Base-by-base conservation (phyloP, 2,113 vertebrate genomes). In the Ceyx melanurus region DNA sequence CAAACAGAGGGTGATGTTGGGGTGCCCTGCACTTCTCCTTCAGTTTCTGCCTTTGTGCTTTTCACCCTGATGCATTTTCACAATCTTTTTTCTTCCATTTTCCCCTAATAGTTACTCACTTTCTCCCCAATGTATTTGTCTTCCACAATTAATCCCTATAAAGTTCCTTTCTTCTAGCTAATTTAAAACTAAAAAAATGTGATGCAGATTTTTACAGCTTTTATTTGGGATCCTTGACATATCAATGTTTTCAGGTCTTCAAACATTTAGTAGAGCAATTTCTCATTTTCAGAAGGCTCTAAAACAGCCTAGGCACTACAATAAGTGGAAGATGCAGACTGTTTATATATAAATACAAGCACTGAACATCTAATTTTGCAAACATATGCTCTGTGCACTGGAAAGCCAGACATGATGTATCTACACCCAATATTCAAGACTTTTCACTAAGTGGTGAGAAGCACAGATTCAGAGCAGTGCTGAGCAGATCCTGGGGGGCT, bases 281-380 rank as follows among this genome's bases (percentile, higher is more conserved):
- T 57, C 60, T 86, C 80, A 83, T 83, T 89, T 60, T 70, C 51
- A 74, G 25, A 74, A 77, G 67, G 51, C 46, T 86, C 64, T 56
- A 62, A 74, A 66, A 46, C 46, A 89, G 57, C 21, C 40, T 56
- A 84, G 53, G 40, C 81, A 61, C 66, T 50, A 15, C 31, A 74
- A 11, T 31, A 92, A 80, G 61, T 79, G 28, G 60, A 79, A 83
- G 56, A 81, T 81, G 65, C 80, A 90, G 70, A 94, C 40, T 93
- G 56, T 83, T 95, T 62, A 83, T 86, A 84, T 15, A 71, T 35
- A 94, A 86, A 93, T 40, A 84, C 29, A 88, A 94, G 75, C 76
- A 83, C 14, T 62, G n/a, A 90, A 84, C 42, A 75, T 76, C 58
- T 76, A 54, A 89, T 79, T 85, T 72, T 53, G 82, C 70, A 79